Percentiles rank a stretch among this genome's conserved stretches.
These are phyloP conservation scores for Nasonia giraulti DNA, from an alignment of 1,140 invertebrate species.

Conservation along the genomic window DNA sequence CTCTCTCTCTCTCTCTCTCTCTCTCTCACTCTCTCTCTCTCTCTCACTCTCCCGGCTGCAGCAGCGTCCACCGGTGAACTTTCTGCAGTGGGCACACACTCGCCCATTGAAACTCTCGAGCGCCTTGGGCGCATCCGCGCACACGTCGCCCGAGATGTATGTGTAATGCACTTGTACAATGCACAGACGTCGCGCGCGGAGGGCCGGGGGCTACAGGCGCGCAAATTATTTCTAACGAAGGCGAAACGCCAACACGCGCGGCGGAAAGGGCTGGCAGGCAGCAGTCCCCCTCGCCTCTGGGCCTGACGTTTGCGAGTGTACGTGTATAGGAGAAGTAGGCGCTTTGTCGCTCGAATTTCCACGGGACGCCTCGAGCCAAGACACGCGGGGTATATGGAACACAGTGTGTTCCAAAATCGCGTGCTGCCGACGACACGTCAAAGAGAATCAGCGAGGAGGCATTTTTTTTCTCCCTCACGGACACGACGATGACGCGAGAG, in stretches of 20 bases:
- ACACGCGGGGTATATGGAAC: background rate
- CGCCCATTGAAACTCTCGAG: background rate
- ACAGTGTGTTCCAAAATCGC: background rate
- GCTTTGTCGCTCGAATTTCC: background rate
- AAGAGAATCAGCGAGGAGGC: constrained; percentile 29
- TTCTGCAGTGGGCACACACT: background rate
- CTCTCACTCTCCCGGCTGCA: background rate
- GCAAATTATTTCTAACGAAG: constrained; percentile 41
- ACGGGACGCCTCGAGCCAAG: background rate
- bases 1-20: background rate
- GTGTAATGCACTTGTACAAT: background rate
- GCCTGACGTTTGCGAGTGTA: background rate
- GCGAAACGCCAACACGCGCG: background rate
- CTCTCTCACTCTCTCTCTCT: background rate
- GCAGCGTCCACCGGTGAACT: background rate
- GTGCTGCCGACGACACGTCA: constrained; percentile 14
- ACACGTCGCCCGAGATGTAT: background rate
- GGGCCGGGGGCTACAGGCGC: background rate
- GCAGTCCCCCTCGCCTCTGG: background rate
- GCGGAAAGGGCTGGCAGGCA: background rate
- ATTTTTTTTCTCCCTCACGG: background rate
- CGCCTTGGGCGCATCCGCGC: background rate
- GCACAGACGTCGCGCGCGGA: background rate
- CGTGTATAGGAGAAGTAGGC: no score
- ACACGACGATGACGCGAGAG: background rate